Evolutionary conservation across 1,140 invertebrate genomes (phyloP).

Genomic region (Drosophila pandora): DNA sequence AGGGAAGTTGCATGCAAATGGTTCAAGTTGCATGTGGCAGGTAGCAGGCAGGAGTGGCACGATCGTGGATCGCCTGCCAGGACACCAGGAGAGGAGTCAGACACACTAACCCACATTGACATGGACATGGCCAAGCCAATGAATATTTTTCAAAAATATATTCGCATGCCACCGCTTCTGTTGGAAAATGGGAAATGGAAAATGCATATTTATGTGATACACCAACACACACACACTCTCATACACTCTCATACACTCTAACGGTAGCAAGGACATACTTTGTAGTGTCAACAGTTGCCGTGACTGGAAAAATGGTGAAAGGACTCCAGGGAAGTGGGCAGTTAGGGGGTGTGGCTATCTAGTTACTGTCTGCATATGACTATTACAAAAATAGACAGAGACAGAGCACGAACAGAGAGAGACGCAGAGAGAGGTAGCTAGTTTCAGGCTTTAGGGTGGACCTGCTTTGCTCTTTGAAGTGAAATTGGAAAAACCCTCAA

Average conservation of each 20-base stretch:
- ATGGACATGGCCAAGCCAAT: constrained; percentile 59
- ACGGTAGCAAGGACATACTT: constrained; percentile 64
- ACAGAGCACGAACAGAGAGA: background rate
- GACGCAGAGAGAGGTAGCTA: background rate
- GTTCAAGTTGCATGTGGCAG: constrained; percentile 31
- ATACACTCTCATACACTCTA: constrained; percentile 7
- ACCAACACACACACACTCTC: constrained; percentile 10
- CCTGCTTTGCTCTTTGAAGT: background rate
- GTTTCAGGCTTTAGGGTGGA: background rate
- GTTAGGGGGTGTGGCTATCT: constrained; percentile 22
- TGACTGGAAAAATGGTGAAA: constrained; percentile 16
- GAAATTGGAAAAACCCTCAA: background rate
- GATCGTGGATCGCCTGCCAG: background rate
- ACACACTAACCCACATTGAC: constrained; percentile 58
- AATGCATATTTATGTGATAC: constrained; percentile 71
- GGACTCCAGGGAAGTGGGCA: background rate
- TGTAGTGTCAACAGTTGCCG: constrained; percentile 75
- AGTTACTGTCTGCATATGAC: constrained; percentile 27
- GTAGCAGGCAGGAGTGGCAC: constrained; percentile 1
- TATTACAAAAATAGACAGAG: constrained; percentile 9
- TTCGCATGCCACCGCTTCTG: constrained; percentile 57
- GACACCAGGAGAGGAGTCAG: constrained; percentile 3
- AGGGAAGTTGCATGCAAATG: background rate
- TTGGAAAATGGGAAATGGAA: constrained; percentile 41
- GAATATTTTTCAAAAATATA: constrained; percentile 59